Evolutionary conservation across 2,113 vertebrate species (phyloP), one percentile per base, ranked within the genome.

Genomic region (Cacatua alba): DNA sequence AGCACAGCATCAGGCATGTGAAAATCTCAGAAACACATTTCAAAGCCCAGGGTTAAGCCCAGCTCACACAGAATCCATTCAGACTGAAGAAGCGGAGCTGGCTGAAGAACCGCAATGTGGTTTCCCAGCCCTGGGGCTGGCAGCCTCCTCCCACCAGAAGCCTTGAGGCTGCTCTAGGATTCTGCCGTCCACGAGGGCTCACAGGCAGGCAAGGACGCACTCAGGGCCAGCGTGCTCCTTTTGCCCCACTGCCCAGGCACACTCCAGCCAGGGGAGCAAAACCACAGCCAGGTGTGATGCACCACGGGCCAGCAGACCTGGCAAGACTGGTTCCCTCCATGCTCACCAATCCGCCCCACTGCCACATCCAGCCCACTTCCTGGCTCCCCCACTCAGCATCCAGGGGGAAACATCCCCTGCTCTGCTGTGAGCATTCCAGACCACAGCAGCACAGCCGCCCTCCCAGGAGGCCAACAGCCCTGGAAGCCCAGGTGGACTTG

Each of bases 381-480:
- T 0, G 0, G 41, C 48, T 26, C 37, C 51, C 39, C 2, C 0
- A 53, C 41, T 52, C 46, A 33, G 64, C 35, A 51, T 4, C 3
- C 5, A 76, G 37, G 14, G 6, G 14, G 10, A n/a, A 88, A 48
- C 31, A 62, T 31, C 9, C 11, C n/a, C 46, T 23, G 3, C 29
- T 25, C 63, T 79, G 37, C 82, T 37, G n/a, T 5, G 26, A 86
- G 75, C 0, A 0, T 26, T 53, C 41, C 3, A 4, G 64, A 51
- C 41, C 55, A n/a, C 2, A 7, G 39, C 39, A 79, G 31, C 67
- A 76, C 24, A 65, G 46, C 24, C 37, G 48, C 14, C 4, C 41
- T 74, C 63, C 43, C 26, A 21, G 6, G 65, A 87, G 28, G 60
- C 16, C 60, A 43, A 75, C 0, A 18, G 43, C 44, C 26, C 26